Base-by-base conservation (phyloP, 2,888 invertebrate genomes). In the Phyllotreta striolata region DNA sequence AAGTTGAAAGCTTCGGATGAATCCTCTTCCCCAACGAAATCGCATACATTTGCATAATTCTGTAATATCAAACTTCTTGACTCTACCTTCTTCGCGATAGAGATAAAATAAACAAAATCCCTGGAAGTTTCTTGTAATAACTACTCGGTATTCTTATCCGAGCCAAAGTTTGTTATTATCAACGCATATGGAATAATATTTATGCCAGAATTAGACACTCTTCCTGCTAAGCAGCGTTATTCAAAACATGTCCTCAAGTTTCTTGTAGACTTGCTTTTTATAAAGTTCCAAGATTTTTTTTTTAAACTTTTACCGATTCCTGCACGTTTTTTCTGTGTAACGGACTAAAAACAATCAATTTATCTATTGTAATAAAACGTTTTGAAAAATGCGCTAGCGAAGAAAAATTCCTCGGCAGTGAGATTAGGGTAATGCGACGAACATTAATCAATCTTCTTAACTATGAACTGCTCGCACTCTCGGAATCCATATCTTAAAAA, bases 391-490 rank as follows among this genome's bases (percentile, higher is more conserved):
- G 24, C 1, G 24, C 1, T 24, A 1, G 1, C 24, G 24, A 24
- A 24, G 1, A 24, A 24, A 24, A 37, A 34, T 55, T 35, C 38
- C 52, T 44, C 44, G 37, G 2, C 24, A 4, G 24, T 4, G 24
- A 24, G 24, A 24, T 24, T 24, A 24, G 4, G 24, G 24, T 24
- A 55, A 55, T 55, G 10, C 37, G n/a, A 8, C 44, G 35, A 44
- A 55, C 43, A 43, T 35, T 55, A 55, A 44, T 55, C 55, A 55
- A 55, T 55, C 55, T 44, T 55, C 55, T 43, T 43, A 55, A 43
- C 41, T 55, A 55, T 55, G 44, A 55, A 55, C 35, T 51, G 24
- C 47, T 47, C 9, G 47, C 55, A n/a, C 43, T 35, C 35, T 44
- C 55, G 10, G 10, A 46, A 44, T 56, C 46, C 13, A 56, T 56